Base-by-base conservation (phyloP, 2,888 invertebrate genomes). In the Brenthis daphne region DNA sequence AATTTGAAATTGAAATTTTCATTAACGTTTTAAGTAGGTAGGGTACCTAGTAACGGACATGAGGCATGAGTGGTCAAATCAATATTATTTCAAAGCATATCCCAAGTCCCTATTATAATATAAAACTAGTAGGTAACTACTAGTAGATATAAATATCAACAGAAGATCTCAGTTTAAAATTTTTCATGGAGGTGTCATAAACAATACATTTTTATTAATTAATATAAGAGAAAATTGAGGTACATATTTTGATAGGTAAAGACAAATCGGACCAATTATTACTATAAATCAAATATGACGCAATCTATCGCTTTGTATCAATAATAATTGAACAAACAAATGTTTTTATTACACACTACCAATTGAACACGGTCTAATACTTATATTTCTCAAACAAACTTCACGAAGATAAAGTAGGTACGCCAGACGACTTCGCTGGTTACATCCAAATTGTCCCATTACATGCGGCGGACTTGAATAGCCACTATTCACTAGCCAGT, bases 381-480 rank as follows among this genome's bases (percentile, higher is more conserved):
- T 24, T 48, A 65, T 60, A 48, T 48, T 29, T 33, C 29, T 58
- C 8, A 54, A 48, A 55, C 64, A 55, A 20, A 64, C 43, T 50
- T 58, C 48, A 37, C 48, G 37, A 48, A 70, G 65, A 70, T 65
- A 60, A 72, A 61, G 47, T 55, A 61, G 43, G 60, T 69, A 54
- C n/a, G 69, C 55, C 43, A 57, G 69, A 67, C 72, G 12, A 65
- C 65, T 71, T 54, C 57, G 56, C 47, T 61, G 57, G 57, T 63
- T 69, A 58, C 64, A 71, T 67, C 67, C 60, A 43, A 51, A 63
- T 33, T 63, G 69, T 67, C 69, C 57, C 43, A 61, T 61, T 48
- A 61, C 29, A 47, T 33, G 37, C 58, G 64, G 6, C 61, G n/a
- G 67, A 63, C 63, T 20, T 24, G 63, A 51, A 14, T 43, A 61